Base-by-base conservation (phyloP, 2,797 vertebrate genomes). In the Dendrocincla tyrannina region DNA sequence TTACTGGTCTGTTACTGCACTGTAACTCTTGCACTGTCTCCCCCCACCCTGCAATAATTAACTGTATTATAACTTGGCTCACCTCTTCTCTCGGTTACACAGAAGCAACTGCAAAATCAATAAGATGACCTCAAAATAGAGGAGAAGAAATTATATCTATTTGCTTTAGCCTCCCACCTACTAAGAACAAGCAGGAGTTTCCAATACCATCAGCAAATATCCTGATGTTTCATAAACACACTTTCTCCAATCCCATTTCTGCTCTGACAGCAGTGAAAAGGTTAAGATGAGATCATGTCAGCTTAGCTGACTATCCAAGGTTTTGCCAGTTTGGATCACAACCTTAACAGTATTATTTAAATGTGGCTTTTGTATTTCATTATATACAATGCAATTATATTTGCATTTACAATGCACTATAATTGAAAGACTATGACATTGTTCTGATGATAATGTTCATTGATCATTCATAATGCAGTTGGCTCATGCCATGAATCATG, bases 391-490 rank as follows among this genome's bases (percentile, higher is more conserved):
- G 93, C 95, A 96, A 98, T 97, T 98, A 96, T 94, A 89, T 95
- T 97, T 98, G 91, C 96, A 97, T 97, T 98, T 97, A 95, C 64
- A 63, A 97, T 96, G 94, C 66, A 91, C 89, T 32, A 19, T 97
- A 97, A 98, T 94, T 98, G 95, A 97, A 94, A 96, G 84, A 96
- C 85, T 93, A 90, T 97, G 97, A 97, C 96, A 98, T 91, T 97
- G 89, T 97, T 97, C 96, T 97, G 94, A 95, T 97, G 94, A 95
- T 97, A 97, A 97, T 97, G 86, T 93, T 98, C 96, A 97, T 77
- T 95, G 97, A 97, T 98, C 97, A 97, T 98, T 97, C 96, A 96
- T 97, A 97, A 97, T 95, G 89, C 84, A 97, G 89, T 89, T 91
- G 91, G 89, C 81, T 97, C 70, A 91, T 64, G 73, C 93, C 95